These are phyloP conservation scores for Larimichthys polyactis DNA, from an alignment of 2,113 vertebrate species.

Conservation along the genomic window DNA sequence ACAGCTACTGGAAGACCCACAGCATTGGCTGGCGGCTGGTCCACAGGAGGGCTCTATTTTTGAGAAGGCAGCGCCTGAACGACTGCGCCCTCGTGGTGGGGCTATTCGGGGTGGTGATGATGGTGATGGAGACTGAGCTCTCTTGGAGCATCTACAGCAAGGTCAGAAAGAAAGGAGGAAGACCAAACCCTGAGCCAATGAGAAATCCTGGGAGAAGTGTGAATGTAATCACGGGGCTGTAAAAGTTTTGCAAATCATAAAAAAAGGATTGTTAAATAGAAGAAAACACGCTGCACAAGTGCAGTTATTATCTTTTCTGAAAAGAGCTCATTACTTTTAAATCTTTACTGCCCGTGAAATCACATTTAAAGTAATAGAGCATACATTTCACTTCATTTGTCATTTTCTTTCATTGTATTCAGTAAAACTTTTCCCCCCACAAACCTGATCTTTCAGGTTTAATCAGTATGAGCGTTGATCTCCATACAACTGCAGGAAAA, in stretches of 20 bases:
- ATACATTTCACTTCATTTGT: neutral
- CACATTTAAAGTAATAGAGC: neutral
- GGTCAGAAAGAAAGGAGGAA: conserved; percentile 79
- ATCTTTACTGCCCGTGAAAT: neutral
- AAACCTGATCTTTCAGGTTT: neutral
- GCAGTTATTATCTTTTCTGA: neutral
- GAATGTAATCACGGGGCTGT: neutral
- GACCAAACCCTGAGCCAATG: neutral
- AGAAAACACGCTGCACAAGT: neutral
- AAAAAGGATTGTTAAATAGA: neutral
- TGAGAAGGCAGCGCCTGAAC: conserved; percentile 93
- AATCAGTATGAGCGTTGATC: neutral
- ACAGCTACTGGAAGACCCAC: conserved; percentile 79
- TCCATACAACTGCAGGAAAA: conserved; percentile 7
- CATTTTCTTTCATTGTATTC: neutral
- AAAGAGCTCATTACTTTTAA: neutral
- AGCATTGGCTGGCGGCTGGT: conserved; percentile 92
- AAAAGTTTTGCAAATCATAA: neutral
- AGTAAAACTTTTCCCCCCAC: neutral
- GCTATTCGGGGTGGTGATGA: conserved; percentile 94
- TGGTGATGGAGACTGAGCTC: conserved; percentile 96
- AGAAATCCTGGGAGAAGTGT: neutral
- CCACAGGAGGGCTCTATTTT: conserved; percentile 89
- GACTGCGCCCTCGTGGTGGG: conserved; percentile 95
- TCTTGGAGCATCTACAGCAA: conserved; percentile 97